Conservation (phyloP, 1,140 invertebrate genomes). For the Ceratoteleas bidentatus region DNA sequence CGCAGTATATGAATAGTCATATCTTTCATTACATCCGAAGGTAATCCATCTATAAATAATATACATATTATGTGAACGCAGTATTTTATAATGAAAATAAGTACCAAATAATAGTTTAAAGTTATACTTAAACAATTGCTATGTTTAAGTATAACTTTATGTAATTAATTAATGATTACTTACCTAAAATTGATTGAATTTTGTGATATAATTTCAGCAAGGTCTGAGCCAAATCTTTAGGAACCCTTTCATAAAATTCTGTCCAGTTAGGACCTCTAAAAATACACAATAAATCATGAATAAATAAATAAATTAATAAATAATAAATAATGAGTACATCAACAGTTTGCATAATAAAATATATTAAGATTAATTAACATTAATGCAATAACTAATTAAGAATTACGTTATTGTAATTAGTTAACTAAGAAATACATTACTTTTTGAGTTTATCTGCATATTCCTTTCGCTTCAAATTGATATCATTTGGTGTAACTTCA, state of each 20-base stretch:
- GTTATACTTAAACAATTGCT: constrained; percentile 20
- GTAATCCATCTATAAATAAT: constrained; percentile 64
- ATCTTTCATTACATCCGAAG: constrained; percentile 84
- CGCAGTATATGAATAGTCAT: constrained; percentile 83
- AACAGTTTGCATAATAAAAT: not conserved
- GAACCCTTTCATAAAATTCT: constrained; percentile 67
- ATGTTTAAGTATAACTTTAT: no score
- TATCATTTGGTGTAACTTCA: constrained; percentile 65
- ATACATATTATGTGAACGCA: not conserved
- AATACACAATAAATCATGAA: constrained; percentile 1
- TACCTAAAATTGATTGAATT: constrained; percentile 66
- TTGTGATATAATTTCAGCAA: constrained; percentile 65
- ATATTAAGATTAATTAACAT: no score
- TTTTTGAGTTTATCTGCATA: constrained; percentile 54
- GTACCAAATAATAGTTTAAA: not conserved
- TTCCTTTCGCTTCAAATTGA: constrained; percentile 70
- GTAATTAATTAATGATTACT: constrained; percentile 21
- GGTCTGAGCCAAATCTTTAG: constrained; percentile 42
- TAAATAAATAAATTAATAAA: no score
- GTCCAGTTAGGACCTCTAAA: constrained; percentile 70
- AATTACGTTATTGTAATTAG: no score
- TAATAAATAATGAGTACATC: not conserved
- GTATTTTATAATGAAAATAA: not conserved
- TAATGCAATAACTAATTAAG: no score
- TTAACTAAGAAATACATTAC: no score